phyloP scores from a whole-genome alignment of 1,140 invertebrate genomes.

The Drosophila kepulauana region DNA sequence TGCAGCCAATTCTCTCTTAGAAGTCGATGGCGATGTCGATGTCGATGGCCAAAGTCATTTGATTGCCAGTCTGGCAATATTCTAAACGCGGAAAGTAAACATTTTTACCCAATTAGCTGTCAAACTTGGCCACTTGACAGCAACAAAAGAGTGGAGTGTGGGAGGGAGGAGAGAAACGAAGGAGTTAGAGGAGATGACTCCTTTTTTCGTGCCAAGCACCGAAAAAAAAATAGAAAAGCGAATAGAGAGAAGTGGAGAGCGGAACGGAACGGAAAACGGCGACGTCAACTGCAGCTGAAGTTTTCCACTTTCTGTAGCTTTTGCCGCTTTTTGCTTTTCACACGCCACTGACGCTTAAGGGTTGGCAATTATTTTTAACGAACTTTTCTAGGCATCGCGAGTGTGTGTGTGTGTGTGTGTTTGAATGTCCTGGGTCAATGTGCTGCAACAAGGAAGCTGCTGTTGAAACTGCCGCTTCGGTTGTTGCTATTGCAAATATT shows the following conservation, averaged over 20 bases:
- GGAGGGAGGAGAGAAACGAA: background rate
- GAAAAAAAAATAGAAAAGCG: background rate
- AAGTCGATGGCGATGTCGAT: background rate
- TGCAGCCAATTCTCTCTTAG: background rate
- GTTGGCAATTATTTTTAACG: constrained; percentile 78
- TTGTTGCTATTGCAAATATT: constrained; percentile 20
- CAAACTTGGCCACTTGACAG: constrained; percentile 44
- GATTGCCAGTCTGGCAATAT: constrained; percentile 22
- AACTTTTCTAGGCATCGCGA: constrained; percentile 31
- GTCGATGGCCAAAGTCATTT: background rate
- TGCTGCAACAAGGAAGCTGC: constrained; percentile 24
- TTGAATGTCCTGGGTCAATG: constrained; percentile 65
- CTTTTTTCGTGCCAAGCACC: constrained; percentile 18
- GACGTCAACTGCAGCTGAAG: constrained; percentile 29
- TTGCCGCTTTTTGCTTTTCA: constrained; percentile 28
- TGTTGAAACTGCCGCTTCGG: too few relatives aligned
- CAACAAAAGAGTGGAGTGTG: background rate
- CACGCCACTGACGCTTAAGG: constrained; percentile 27
- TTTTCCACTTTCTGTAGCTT: constrained; percentile 14
- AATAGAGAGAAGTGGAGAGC: constrained; percentile 26
- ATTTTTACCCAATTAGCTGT: constrained; percentile 69
- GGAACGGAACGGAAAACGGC: constrained; percentile 18
- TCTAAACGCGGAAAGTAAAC: constrained; percentile 46
- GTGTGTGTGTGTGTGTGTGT: constrained; percentile 13
- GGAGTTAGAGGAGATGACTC: background rate